These are phyloP conservation scores for Trichonephila clavipes DNA, from an alignment of 1,140 invertebrate genomes.

Conservation along the genomic window DNA sequence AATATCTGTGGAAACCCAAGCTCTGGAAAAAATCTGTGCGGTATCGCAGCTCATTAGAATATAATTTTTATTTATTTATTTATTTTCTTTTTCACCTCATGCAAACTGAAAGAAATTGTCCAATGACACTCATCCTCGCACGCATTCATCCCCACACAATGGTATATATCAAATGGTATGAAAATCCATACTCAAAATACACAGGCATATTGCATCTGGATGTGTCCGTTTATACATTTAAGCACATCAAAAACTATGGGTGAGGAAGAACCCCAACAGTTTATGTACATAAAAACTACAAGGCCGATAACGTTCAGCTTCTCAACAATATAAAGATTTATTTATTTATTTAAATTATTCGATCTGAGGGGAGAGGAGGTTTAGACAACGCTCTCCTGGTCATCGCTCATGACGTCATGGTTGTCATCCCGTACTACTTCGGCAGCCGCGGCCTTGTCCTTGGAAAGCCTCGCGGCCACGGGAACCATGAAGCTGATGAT, in stretches of 20 bases:
- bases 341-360: not conserved
- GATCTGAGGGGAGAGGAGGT: not conserved
- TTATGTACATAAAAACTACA: slow-evolving; percentile 38
- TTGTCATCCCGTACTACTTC: slow-evolving; percentile 46
- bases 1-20: slow-evolving; percentile 61
- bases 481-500: slow-evolving; percentile 93
- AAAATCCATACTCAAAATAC: slow-evolving; percentile 58
- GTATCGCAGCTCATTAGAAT: slow-evolving; percentile 44
- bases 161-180: slow-evolving; percentile 29
- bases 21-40: slow-evolving; percentile 65
- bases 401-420: slow-evolving; percentile 69
- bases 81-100: not conserved
- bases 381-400: slow-evolving; percentile 71
- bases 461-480: slow-evolving; percentile 87
- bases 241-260: slow-evolving; percentile 36
- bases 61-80: not conserved
- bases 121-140: slow-evolving; percentile 15
- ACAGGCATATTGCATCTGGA: not conserved
- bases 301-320: not conserved
- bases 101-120: not conserved
- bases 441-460: slow-evolving; percentile 82
- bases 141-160: slow-evolving; percentile 28
- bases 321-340: not conserved
- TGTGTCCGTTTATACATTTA: not conserved
- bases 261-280: not conserved